Evolutionary conservation across 92 coral and sea anemone species (phyloP).

Genomic region (Porites evermanni): DNA sequence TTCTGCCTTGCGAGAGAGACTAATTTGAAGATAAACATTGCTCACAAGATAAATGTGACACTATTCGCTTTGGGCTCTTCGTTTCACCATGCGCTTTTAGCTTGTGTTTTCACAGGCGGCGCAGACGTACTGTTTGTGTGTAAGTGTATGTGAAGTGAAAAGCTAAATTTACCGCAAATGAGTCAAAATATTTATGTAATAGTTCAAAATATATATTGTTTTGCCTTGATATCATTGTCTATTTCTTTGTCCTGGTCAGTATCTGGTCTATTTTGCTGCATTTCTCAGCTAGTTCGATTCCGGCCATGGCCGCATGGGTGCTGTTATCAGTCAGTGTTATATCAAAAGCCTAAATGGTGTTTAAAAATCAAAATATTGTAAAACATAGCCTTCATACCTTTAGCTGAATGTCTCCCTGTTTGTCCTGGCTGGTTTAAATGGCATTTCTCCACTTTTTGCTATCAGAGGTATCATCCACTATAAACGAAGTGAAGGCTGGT

Average conservation of each 20-base stretch:
- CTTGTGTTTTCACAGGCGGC: too few relatives aligned
- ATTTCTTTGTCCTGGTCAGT: background rate
- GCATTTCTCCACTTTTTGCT: background rate
- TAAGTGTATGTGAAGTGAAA: too few relatives aligned
- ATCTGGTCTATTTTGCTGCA: background rate
- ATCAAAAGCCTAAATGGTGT: background rate
- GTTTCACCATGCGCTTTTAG: too few relatives aligned
- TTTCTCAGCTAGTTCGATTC: background rate
- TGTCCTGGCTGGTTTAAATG: background rate
- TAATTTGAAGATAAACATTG: too few relatives aligned
- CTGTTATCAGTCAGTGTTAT: background rate
- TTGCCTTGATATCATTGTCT: background rate
- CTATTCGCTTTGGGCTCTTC: too few relatives aligned
- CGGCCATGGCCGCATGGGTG: background rate
- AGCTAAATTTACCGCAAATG: background rate
- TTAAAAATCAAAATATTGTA: too few relatives aligned
- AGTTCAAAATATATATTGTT: background rate
- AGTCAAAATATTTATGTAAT: background rate
- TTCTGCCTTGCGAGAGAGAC: too few relatives aligned
- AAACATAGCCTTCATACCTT: too few relatives aligned
- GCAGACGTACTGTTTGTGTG: too few relatives aligned
- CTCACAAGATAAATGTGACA: too few relatives aligned
- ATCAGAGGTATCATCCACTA: constrained; percentile 4
- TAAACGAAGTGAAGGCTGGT: constrained; percentile 1
- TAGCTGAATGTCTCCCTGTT: background rate